Conservation (phyloP, 1,140 invertebrate genomes). For the Liolophura sinensis region DNA sequence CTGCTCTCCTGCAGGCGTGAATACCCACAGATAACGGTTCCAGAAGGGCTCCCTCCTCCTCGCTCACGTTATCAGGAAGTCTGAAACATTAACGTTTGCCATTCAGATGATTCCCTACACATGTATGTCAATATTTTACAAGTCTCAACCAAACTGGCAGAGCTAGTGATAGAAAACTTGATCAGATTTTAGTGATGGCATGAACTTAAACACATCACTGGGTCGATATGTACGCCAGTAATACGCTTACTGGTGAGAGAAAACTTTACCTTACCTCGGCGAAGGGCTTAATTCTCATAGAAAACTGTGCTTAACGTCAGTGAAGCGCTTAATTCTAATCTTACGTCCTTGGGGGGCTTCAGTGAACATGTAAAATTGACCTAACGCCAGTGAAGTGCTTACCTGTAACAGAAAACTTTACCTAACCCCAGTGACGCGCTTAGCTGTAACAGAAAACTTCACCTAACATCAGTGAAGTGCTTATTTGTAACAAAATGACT, state of each 20-base stretch:
- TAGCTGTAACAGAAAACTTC: background rate
- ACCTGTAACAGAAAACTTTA: background rate
- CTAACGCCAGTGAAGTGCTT: no score
- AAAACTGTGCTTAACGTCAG: no score
- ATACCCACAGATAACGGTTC: slow-evolving; percentile 92
- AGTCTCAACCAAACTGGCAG: background rate
- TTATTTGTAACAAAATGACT: background rate
- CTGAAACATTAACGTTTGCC: slow-evolving; percentile 47
- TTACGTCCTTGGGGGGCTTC: no score
- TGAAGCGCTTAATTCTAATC: no score
- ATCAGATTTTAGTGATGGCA: background rate
- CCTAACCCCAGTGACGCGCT: background rate
- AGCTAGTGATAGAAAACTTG: background rate
- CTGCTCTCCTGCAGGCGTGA: slow-evolving; percentile 82
- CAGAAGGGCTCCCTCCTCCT: slow-evolving; percentile 90
- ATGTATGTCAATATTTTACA: background rate
- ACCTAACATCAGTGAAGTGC: background rate
- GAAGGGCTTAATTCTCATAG: no score
- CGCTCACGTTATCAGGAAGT: slow-evolving; percentile 81
- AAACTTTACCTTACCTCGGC: no score
- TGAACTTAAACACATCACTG: no score
- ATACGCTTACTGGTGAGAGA: no score
- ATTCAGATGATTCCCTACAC: background rate
- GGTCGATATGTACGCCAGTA: no score
- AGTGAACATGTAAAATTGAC: no score